A percentile compares a stretch with the other conserved stretches of the same genome.
Conservation (phyloP, 1,140 invertebrate genomes). For the Lineus longissimus region DNA sequence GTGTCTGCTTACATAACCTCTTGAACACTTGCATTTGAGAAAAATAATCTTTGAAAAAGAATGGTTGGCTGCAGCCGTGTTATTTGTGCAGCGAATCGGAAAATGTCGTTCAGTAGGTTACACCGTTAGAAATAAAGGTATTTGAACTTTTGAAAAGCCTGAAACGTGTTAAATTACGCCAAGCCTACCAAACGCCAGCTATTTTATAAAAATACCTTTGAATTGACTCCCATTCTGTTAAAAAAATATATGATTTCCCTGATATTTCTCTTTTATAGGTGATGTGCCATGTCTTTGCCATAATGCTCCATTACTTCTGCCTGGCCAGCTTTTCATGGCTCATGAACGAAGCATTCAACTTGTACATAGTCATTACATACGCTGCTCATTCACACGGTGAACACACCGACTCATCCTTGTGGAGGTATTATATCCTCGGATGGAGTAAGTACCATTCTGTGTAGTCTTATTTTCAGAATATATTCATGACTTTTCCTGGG, state of each 20-base stretch:
- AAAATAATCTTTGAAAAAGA: too few species aligned
- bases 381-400: slow-evolving; percentile 47
- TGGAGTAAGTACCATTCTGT: slow-evolving; percentile 42
- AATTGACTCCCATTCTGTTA: too few species aligned
- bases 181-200: too few species aligned
- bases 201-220: too few species aligned
- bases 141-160: too few species aligned
- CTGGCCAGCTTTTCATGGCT: slow-evolving; percentile 57
- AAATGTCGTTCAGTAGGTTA: too few species aligned
- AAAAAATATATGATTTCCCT: neutral
- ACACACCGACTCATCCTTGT: slow-evolving; percentile 42
- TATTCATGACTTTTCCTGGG: neutral
- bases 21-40: too few species aligned
- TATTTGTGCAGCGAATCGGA: too few species aligned
- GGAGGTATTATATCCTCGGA: slow-evolving; percentile 51
- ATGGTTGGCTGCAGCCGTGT: too few species aligned
- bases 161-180: too few species aligned
- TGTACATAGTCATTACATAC: slow-evolving; percentile 55
- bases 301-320: slow-evolving; percentile 56
- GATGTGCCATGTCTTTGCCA: slow-evolving; percentile 50
- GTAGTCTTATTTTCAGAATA: neutral
- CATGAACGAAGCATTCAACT: slow-evolving; percentile 56
- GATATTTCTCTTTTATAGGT: slow-evolving; percentile 29
- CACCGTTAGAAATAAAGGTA: too few species aligned
- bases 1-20: too few species aligned